Evolutionary conservation across 2,797 vertebrate genomes (phyloP).

Genomic region (Masticophis lateralis): DNA sequence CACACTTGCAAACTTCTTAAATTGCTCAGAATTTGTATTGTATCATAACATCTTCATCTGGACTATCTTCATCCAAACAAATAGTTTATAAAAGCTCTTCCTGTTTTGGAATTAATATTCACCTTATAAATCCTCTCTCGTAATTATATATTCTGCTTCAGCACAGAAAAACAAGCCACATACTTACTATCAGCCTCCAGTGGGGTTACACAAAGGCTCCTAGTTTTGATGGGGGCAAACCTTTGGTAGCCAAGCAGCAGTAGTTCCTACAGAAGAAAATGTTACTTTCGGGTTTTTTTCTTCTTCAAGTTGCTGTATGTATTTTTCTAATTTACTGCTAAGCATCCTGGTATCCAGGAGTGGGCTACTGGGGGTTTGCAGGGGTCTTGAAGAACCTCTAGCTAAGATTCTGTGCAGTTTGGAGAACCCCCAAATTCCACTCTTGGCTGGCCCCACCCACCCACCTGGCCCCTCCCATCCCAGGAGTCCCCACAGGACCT

Average conservation of each 20-base stretch:
- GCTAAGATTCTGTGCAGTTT: no score
- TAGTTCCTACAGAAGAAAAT: constrained; percentile 33
- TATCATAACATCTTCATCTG: not conserved
- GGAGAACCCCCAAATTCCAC: no score
- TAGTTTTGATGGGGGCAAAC: not conserved
- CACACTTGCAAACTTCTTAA: not conserved
- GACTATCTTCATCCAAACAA: not conserved
- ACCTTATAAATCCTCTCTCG: not conserved
- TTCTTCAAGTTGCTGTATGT: constrained; percentile 33
- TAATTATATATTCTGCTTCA: constrained; percentile 39
- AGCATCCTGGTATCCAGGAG: not conserved
- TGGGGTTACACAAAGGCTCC: constrained; percentile 9
- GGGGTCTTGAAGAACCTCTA: no score
- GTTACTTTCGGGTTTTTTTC: constrained; percentile 9
- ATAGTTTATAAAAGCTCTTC: not conserved
- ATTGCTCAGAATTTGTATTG: not conserved
- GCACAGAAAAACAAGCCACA: constrained; percentile 24
- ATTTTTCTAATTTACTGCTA: constrained; percentile 53
- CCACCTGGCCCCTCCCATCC: no score
- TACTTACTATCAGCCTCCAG: not conserved
- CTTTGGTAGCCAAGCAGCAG: not conserved
- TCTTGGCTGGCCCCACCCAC: no score
- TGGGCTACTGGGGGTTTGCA: no score
- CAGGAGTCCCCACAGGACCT: no score
- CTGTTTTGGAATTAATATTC: constrained; percentile 10